A percentile compares a stretch with the other conserved stretches of the same genome.
Conservation (phyloP, 2,113 vertebrate genomes). For the Coptodon bakossiorum region DNA sequence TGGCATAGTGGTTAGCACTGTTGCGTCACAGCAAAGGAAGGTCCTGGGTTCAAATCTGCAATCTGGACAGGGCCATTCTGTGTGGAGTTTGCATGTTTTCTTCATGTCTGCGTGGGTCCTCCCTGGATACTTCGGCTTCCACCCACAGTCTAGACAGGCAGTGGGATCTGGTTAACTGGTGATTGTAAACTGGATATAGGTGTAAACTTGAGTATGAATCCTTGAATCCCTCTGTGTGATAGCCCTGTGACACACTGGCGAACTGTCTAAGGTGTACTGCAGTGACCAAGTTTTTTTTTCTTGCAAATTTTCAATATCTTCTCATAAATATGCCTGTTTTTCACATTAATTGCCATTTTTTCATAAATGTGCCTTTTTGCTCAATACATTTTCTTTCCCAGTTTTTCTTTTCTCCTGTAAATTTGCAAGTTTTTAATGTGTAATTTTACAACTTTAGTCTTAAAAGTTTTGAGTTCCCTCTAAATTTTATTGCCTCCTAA, state of each 20-base stretch:
- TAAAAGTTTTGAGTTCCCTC: neutral
- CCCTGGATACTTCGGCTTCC: neutral
- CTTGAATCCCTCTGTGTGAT: neutral
- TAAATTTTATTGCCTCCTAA: no score
- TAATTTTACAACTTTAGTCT: neutral
- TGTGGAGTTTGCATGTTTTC: neutral
- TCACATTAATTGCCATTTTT: no score
- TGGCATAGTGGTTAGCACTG: neutral
- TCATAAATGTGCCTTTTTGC: no score
- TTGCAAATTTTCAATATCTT: no score
- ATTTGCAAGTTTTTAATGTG: neutral
- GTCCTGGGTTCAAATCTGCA: neutral
- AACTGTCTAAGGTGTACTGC: neutral
- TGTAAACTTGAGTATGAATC: neutral
- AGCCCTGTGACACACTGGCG: neutral
- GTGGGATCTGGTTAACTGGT: neutral
- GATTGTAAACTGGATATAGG: neutral
- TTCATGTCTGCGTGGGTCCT: neutral
- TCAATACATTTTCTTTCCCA: neutral
- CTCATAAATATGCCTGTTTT: no score
- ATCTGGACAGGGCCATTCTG: neutral
- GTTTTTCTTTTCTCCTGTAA: neutral
- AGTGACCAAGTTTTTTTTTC: no score
- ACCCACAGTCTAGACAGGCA: neutral
- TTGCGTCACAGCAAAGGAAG: neutral